phyloP scores from a whole-genome alignment of 23 tunicate genomes.

The Ascidia mentula region DNA sequence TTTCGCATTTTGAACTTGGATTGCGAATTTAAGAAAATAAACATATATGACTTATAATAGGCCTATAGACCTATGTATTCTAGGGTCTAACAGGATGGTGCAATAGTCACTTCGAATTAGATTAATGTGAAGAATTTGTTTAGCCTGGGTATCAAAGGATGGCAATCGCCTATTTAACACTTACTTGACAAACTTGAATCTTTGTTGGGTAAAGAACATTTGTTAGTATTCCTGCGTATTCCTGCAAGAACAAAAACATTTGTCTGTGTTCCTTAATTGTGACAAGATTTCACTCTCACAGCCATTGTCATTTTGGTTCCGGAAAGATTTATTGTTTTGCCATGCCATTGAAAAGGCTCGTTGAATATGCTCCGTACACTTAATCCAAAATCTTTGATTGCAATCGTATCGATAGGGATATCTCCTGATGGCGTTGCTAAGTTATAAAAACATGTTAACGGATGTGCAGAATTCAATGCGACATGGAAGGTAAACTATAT shows the following conservation, averaged over 20 bases:
- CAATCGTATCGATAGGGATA: conserved; percentile 43
- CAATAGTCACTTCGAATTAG: too few relatives aligned
- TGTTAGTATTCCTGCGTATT: conserved; percentile 50
- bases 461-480: too few relatives aligned
- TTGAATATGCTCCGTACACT: conserved; percentile 37
- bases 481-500: too few relatives aligned
- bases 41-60: too few relatives aligned
- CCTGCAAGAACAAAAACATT: conserved; percentile 9
- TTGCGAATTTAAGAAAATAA: too few relatives aligned
- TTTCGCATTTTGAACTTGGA: too few relatives aligned
- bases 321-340: conserved; percentile 48
- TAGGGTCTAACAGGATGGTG: too few relatives aligned
- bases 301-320: conserved; percentile 52
- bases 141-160: neutral
- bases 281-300: neutral
- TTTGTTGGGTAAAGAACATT: conserved; percentile 14
- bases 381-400: conserved; percentile 26
- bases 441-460: neutral
- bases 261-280: too few relatives aligned
- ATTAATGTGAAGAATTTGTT: neutral
- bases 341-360: conserved; percentile 29
- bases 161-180: too few relatives aligned
- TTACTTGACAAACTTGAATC: conserved; percentile 25
- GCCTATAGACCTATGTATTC: too few relatives aligned
- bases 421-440: conserved; percentile 48